Evolutionary conservation across 2,888 invertebrate genomes (phyloP).

Genomic region (Pammene aurita): DNA sequence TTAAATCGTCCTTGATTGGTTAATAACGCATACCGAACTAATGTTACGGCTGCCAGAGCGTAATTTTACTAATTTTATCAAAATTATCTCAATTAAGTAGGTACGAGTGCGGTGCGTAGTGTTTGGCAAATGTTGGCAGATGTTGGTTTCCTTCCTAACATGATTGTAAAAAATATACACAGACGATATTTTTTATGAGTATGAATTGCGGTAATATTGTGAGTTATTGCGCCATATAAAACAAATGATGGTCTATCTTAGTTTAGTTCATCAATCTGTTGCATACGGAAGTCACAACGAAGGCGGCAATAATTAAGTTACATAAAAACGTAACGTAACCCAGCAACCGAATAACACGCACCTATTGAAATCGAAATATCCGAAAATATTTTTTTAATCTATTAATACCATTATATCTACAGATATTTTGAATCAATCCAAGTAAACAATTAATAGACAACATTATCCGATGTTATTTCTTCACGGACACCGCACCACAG

Average conservation of each 20-base stretch:
- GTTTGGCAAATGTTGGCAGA: background rate
- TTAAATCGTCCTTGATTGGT: conserved; percentile 29
- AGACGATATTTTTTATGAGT: background rate
- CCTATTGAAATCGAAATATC: no score
- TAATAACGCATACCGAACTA: conserved; percentile 18
- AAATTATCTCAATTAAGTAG: conserved; percentile 21
- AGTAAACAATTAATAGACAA: no score
- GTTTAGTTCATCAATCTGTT: conserved; percentile 5
- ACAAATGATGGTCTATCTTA: conserved; percentile 15
- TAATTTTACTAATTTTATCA: conserved; percentile 18
- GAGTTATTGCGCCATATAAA: conserved; percentile 17
- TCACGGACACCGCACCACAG: no score
- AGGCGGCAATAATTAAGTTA: conserved; percentile 28
- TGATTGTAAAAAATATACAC: background rate
- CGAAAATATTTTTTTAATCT: no score
- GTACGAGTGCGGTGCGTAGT: conserved; percentile 1
- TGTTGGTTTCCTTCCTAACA: conserved; percentile 2
- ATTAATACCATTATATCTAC: no score
- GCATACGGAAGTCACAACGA: conserved; percentile 29
- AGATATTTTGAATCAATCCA: no score
- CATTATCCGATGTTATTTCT: no score
- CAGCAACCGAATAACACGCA: no score
- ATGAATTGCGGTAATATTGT: background rate
- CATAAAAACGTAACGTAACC: no score
- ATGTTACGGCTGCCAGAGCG: conserved; percentile 8